These are phyloP conservation scores for Microcebus tavaratra DNA, from an alignment of 2,113 vertebrate genomes.

Conservation along the genomic window DNA sequence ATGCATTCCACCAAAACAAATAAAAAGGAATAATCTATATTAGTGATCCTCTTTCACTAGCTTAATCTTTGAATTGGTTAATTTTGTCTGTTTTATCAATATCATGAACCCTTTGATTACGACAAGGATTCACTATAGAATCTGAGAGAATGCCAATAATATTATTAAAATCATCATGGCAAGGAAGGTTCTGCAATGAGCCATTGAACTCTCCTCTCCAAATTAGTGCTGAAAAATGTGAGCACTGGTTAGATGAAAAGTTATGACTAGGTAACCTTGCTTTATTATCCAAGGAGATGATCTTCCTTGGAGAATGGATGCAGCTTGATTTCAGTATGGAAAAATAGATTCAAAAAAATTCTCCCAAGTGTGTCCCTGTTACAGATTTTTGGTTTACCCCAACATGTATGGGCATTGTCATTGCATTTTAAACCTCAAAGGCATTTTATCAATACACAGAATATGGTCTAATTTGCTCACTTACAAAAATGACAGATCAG, in stretches of 20 bases:
- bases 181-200: neutral
- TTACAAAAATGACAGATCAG: neutral
- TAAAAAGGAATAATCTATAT: neutral
- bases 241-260: neutral
- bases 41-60: neutral
- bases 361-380: neutral
- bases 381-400: neutral
- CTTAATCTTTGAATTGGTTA: neutral
- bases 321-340: neutral
- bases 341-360: neutral
- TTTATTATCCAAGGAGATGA: neutral
- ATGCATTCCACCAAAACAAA: neutral
- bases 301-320: neutral
- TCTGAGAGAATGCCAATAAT: neutral
- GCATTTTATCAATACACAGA: neutral
- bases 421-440: conserved; percentile 12
- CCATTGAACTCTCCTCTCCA: neutral
- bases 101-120: neutral
- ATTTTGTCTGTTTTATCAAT: neutral
- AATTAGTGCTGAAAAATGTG: neutral
- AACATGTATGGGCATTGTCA: neutral
- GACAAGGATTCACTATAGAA: neutral
- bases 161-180: neutral
- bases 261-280: neutral
- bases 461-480: neutral